A percentile compares a stretch with the other conserved stretches of the same genome.
Evolutionary conservation across 2,888 invertebrate species (phyloP).

Genomic region (Xanthorhoe spadicearia): DNA sequence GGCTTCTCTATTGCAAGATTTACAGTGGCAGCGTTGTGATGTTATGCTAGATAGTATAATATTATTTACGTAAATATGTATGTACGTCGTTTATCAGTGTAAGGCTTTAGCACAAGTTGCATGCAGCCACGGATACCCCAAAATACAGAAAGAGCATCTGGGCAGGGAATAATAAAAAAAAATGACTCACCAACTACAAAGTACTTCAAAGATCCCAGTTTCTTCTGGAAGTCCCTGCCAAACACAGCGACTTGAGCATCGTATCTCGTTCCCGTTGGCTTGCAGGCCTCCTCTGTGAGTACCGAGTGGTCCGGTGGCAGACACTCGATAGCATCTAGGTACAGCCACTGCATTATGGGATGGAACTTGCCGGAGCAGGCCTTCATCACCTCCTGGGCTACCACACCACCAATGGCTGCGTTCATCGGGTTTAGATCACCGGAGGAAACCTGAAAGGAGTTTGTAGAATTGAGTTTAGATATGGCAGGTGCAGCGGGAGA

Average conservation of each 20-base stretch:
- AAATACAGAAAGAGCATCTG: too few relatives aligned
- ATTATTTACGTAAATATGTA: too few relatives aligned
- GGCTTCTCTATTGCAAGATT: neutral
- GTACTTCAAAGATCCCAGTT: conserved; percentile 91
- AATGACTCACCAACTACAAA: conserved; percentile 87
- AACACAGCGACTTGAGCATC: conserved; percentile 97
- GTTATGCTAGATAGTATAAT: too few relatives aligned
- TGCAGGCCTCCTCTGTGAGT: conserved; percentile 90
- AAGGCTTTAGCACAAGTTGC: too few relatives aligned
- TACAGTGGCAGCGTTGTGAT: neutral
- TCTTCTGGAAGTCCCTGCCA: conserved; percentile 95
- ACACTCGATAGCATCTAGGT: conserved; percentile 98
- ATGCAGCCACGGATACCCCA: too few relatives aligned
- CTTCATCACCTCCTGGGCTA: conserved; percentile 99
- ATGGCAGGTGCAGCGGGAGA: too few relatives aligned
- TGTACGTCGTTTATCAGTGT: too few relatives aligned
- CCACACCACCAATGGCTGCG: conserved; percentile 97
- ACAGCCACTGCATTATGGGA: conserved; percentile 96
- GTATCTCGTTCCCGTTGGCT: conserved; percentile 89
- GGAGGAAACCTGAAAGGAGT: conserved; percentile 83
- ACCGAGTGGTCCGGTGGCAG: conserved; percentile 88
- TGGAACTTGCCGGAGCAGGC: conserved; percentile 98
- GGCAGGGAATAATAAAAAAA: neutral
- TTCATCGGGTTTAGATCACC: conserved; percentile 96
- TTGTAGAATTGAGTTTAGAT: too few relatives aligned